phyloP scores from a whole-genome alignment of 2,113 vertebrate species.

The Eurystomus gularis region DNA sequence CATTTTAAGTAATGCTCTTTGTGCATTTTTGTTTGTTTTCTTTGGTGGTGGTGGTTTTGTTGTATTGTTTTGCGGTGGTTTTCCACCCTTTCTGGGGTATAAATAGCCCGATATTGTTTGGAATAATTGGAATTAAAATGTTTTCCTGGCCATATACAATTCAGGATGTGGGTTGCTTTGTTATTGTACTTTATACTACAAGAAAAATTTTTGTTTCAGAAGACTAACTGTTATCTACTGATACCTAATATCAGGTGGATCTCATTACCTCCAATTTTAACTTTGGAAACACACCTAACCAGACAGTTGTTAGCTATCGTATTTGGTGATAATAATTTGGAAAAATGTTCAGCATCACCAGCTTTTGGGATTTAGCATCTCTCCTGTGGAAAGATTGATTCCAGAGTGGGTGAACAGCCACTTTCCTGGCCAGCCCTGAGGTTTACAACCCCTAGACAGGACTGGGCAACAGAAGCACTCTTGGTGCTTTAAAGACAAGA shows the following conservation, averaged over 20 bases:
- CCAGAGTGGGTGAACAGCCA: background rate
- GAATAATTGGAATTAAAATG: background rate
- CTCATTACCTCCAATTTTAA: background rate
- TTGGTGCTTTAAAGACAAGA: background rate
- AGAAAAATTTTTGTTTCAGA: background rate
- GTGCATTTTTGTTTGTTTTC: background rate
- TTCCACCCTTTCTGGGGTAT: background rate
- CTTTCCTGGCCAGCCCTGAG: background rate
- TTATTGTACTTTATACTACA: background rate
- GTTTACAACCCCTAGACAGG: background rate
- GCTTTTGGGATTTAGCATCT: background rate
- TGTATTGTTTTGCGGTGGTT: background rate
- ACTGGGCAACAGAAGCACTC: background rate
- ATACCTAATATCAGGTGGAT: background rate
- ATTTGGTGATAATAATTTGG: background rate
- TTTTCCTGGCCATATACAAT: background rate
- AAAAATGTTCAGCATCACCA: background rate
- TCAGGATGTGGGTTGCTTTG: background rate
- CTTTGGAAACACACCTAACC: background rate
- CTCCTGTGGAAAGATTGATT: background rate
- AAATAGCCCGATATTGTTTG: constrained; percentile 21
- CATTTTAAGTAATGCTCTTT: constrained; percentile 14
- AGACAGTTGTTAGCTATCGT: background rate
- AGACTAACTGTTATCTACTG: background rate
- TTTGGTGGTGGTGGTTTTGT: background rate